Evolutionary conservation across 2,888 invertebrate species (phyloP), one percentile per base, ranked within the genome.

Genomic region (Zaprionus obscuricornis): DNA sequence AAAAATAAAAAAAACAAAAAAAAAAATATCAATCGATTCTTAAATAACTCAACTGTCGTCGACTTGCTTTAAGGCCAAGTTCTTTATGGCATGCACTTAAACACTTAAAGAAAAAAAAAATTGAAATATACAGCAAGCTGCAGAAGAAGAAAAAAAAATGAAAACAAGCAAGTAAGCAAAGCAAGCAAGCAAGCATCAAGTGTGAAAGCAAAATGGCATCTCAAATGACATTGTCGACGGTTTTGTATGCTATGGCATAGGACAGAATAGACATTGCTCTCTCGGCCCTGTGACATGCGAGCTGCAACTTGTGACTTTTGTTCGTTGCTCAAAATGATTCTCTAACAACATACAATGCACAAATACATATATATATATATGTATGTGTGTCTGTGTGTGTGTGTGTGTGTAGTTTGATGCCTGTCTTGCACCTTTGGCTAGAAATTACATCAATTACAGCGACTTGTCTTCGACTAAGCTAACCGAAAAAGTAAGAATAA

Each of bases 401-500:
- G 13, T 27, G 14, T 52, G 40, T 64, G 36, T 79, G 84, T 55
- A 76, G 78, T 68, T 62, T 74, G 78, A 82, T 78, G 78, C 78
- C 79, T 71, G 74, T 29, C 69, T 56, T 64, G 74, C 73, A 73
- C 69, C 74, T 66, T 58, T 57, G 71, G 65, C 65, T 78, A 74
- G 68, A 78, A 82, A 79, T 85, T 79, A 79, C 78, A 79, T 85
- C 78, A 79, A 79, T 79, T 82, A 79, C 83, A 52, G 54, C 64
- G 83, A 74, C 78, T 74, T 77, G 74, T 71, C 83, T 67, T 77
- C 85, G 57, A 58, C 85, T 66, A 64, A 73, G 74, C 85, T 57
- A 51, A 70, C 74, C 82, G 63, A 73, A 78, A 81, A 70, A 65
- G 82, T 78, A 85, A 85, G 85, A 78, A 85, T 85, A 85, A 78